Percentiles rank a stretch among this genome's conserved stretches.
Conservation (phyloP, 2,797 vertebrate genomes). For the Macropodus opercularis region DNA sequence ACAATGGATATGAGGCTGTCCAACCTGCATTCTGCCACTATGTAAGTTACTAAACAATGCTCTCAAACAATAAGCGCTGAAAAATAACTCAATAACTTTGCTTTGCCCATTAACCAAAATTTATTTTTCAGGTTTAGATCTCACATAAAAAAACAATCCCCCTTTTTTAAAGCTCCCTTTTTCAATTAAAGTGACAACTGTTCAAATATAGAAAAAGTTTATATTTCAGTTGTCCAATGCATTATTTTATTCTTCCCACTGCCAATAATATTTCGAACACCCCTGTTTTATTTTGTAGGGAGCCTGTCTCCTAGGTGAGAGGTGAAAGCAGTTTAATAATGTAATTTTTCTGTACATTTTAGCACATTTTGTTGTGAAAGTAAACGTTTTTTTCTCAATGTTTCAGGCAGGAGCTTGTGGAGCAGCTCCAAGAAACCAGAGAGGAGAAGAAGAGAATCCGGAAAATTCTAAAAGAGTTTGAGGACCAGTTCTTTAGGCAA, state of each 20-base stretch:
- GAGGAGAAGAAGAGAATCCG: conserved; percentile 96
- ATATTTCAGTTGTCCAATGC: too few species aligned
- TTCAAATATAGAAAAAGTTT: too few species aligned
- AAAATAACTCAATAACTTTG: not conserved
- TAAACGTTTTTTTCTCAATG: conserved; percentile 6
- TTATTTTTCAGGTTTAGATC: too few species aligned
- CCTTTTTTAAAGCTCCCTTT: too few species aligned
- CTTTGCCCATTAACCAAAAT: too few species aligned
- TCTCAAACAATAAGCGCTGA: not conserved
- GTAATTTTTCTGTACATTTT: too few species aligned
- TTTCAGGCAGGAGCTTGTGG: conserved; percentile 91
- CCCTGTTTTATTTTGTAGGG: not conserved
- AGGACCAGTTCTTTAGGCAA: conserved; percentile 95
- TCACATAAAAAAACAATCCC: too few species aligned
- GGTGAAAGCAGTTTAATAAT: too few species aligned
- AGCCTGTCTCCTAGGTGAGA: too few species aligned
- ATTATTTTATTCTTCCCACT: too few species aligned
- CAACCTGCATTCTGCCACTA: conserved; percentile 94
- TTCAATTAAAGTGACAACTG: too few species aligned
- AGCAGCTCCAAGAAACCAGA: conserved; percentile 94
- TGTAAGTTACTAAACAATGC: conserved; percentile 74
- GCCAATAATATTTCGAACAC: too few species aligned
- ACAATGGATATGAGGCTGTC: conserved; percentile 90
- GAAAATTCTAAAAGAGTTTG: conserved; percentile 95
- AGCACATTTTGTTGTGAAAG: not conserved